Conservation (phyloP, 2,113 vertebrate species). For the Eublepharis macularius region DNA sequence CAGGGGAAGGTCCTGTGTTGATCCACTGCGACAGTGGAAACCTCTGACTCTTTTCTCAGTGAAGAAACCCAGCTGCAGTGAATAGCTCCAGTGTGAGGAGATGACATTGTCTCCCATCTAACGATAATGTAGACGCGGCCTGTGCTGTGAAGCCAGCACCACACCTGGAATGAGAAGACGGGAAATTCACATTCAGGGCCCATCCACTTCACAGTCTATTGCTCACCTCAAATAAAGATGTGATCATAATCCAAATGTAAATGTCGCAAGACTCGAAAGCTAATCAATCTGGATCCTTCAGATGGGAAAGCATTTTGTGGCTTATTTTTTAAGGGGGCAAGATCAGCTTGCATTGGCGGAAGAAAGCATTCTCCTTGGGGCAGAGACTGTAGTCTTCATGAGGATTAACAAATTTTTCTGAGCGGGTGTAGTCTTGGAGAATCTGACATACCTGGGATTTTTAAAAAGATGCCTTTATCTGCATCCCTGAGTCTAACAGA, state of each 20-base stretch:
- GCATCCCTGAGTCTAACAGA: too few species aligned
- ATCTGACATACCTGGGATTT: too few species aligned
- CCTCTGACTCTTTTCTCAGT: neutral
- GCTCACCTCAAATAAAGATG: neutral
- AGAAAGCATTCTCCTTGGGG: neutral
- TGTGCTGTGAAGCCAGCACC: neutral
- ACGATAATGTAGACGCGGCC: neutral
- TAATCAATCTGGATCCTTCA: neutral
- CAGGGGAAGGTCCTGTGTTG: neutral
- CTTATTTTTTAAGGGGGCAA: neutral
- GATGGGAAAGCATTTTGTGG: neutral
- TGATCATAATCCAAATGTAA: neutral
- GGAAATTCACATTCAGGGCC: neutral
- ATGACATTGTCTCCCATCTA: neutral
- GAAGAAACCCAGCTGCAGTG: neutral
- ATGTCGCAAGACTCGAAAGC: neutral
- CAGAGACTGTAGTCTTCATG: neutral
- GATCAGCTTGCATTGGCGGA: neutral
- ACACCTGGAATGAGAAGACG: neutral
- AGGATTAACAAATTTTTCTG: neutral
- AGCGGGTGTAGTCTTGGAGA: too few species aligned
- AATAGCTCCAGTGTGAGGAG: neutral
- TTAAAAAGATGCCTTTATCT: too few species aligned
- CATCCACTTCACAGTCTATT: neutral
- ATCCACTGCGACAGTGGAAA: neutral